Percentiles rank a stretch among this genome's conserved stretches.
phyloP scores from a whole-genome alignment of 2,888 invertebrate genomes.

The Syrphus vitripennis region DNA sequence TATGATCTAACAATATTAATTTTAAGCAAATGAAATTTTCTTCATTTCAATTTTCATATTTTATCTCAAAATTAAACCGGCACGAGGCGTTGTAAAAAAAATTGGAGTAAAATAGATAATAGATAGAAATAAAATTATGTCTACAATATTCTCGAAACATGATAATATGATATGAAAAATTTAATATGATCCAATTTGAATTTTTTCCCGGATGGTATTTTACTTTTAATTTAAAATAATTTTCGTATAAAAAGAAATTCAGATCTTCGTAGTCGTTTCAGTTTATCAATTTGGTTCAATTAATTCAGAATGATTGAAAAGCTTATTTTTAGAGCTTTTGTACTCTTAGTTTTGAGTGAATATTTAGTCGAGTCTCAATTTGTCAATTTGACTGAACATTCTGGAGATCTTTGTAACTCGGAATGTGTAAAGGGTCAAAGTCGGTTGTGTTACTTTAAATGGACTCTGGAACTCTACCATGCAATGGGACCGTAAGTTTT shows the following conservation, averaged over 20 bases:
- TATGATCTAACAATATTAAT: no score
- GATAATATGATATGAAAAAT: no score
- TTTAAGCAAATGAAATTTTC: no score
- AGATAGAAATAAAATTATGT: no score
- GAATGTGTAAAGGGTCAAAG: conserved; percentile 70
- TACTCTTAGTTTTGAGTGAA: not conserved
- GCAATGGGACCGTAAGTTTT: conserved; percentile 79
- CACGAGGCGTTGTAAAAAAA: no score
- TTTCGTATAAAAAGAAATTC: not conserved
- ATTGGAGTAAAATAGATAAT: no score
- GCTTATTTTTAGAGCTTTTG: not conserved
- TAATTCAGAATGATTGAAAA: not conserved
- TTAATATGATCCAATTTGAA: no score
- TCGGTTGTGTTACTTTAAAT: conserved; percentile 80
- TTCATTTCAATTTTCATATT: no score
- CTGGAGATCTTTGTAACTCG: conserved; percentile 76
- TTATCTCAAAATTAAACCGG: no score
- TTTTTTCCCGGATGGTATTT: no score
- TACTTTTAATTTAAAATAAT: no score
- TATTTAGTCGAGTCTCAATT: not conserved
- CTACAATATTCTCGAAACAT: no score
- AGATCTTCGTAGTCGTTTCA: not conserved
- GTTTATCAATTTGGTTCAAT: not conserved
- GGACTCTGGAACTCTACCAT: conserved; percentile 80
- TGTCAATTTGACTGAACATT: conserved; percentile 23